These are phyloP conservation scores for Trachymyrmex septentrionalis DNA, from an alignment of 1,140 invertebrate species.

Conservation along the genomic window DNA sequence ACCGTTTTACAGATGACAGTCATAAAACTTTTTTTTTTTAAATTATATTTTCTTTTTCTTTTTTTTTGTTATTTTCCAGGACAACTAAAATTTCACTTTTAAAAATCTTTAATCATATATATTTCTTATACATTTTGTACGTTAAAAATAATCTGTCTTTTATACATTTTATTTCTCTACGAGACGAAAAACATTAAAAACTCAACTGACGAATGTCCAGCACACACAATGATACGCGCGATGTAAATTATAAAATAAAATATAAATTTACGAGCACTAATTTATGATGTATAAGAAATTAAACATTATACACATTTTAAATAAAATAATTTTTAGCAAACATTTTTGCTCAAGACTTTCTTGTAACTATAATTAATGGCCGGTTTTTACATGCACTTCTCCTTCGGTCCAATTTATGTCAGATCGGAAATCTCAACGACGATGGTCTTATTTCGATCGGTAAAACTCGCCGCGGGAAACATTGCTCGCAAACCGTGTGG, in stretches of 20 bases:
- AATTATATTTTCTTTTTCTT: neutral
- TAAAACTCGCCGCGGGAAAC: slow-evolving; percentile 28
- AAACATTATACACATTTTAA: slow-evolving; percentile 8
- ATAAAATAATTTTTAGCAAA: neutral
- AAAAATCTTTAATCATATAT: neutral
- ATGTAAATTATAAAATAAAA: neutral
- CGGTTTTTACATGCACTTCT: neutral
- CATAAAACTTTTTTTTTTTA: neutral
- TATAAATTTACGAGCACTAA: neutral
- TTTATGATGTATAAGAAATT: neutral
- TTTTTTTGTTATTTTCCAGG: neutral
- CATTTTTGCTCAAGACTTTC: neutral
- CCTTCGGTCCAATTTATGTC: slow-evolving; percentile 1
- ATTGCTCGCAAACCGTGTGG: slow-evolving; percentile 1
- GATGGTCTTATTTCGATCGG: slow-evolving; percentile 6
- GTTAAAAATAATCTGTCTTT: slow-evolving; percentile 3
- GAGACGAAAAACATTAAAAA: neutral
- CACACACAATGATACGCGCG: neutral
- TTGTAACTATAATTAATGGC: neutral
- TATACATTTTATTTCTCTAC: neutral
- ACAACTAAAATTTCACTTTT: neutral
- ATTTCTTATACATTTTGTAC: neutral
- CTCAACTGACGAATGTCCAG: neutral
- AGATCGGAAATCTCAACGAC: neutral
- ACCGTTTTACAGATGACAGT: neutral